A percentile compares a stretch with the other conserved stretches of the same genome.
Evolutionary conservation across 1,140 invertebrate species (phyloP).

Genomic region (Caerostris extrusa): DNA sequence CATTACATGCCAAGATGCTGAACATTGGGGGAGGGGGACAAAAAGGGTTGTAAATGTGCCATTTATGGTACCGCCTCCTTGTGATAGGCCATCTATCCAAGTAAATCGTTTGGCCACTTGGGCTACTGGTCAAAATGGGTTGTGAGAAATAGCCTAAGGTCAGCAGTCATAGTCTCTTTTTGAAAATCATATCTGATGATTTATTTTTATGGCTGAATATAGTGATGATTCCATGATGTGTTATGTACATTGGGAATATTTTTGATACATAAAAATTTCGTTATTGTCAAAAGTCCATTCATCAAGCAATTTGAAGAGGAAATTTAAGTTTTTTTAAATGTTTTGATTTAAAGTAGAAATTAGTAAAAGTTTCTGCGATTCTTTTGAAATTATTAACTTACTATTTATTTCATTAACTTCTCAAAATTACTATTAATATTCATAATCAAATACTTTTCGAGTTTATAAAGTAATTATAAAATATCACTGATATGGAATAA

Average conservation of each 20-base stretch:
- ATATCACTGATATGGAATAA: too few relatives aligned
- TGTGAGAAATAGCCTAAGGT: constrained; percentile 20
- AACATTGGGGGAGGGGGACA: neutral
- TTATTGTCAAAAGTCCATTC: neutral
- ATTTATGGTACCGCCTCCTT: constrained; percentile 32
- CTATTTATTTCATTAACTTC: too few relatives aligned
- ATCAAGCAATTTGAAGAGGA: neutral
- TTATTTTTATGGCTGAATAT: neutral
- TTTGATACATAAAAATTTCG: neutral
- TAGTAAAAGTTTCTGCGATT: too few relatives aligned
- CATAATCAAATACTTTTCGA: too few relatives aligned
- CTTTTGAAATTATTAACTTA: too few relatives aligned
- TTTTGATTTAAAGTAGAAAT: too few relatives aligned
- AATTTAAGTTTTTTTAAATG: too few relatives aligned
- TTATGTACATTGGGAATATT: neutral
- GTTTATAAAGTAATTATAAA: too few relatives aligned
- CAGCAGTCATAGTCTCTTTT: neutral
- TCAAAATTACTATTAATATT: too few relatives aligned
- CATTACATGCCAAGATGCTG: neutral
- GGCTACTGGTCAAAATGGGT: constrained; percentile 58
- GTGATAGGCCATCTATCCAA: constrained; percentile 58
- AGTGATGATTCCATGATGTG: neutral
- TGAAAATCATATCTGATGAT: neutral
- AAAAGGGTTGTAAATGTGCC: constrained; percentile 46
- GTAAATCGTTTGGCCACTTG: constrained; percentile 9